Evolutionary conservation across 2,797 vertebrate species (phyloP).

Genomic region (Scleropages formosus): DNA sequence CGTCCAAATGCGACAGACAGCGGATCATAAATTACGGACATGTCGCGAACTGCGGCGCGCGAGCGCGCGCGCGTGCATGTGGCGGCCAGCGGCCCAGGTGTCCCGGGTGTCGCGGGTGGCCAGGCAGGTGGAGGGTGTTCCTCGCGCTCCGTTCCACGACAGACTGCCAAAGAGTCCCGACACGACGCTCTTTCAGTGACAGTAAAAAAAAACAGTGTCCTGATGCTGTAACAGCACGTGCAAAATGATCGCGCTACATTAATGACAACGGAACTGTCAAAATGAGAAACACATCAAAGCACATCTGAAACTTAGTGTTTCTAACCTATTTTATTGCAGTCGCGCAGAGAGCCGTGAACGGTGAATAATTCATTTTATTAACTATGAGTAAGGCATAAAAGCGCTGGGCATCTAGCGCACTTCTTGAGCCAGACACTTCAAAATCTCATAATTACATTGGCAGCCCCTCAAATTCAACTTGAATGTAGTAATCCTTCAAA

Average conservation of each 20-base stretch:
- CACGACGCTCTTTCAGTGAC: neutral
- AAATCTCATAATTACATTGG: slow-evolving; percentile 27
- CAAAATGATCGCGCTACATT: neutral
- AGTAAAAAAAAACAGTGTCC: too few species aligned
- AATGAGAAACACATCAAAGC: slow-evolving; percentile 1
- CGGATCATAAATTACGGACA: slow-evolving; percentile 35
- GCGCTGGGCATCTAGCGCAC: slow-evolving; percentile 27
- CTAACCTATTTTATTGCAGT: neutral
- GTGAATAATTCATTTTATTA: slow-evolving; percentile 40
- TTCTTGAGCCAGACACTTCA: slow-evolving; percentile 27
- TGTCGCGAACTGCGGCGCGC: too few species aligned
- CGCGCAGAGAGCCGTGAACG: slow-evolving; percentile 18
- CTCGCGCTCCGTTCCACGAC: neutral
- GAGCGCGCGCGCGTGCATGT: slow-evolving; percentile 9
- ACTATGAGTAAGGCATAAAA: slow-evolving; percentile 31
- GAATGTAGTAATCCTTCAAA: neutral
- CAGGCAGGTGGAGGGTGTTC: too few species aligned
- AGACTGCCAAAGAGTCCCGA: too few species aligned
- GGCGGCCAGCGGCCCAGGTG: neutral
- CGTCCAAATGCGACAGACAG: slow-evolving; percentile 53
- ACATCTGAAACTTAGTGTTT: neutral
- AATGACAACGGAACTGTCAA: neutral
- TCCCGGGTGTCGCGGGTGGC: too few species aligned
- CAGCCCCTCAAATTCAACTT: slow-evolving; percentile 18
- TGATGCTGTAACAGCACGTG: neutral